phyloP scores from a whole-genome alignment of 2,888 invertebrate genomes.

The Toxonevra muliebris region DNA sequence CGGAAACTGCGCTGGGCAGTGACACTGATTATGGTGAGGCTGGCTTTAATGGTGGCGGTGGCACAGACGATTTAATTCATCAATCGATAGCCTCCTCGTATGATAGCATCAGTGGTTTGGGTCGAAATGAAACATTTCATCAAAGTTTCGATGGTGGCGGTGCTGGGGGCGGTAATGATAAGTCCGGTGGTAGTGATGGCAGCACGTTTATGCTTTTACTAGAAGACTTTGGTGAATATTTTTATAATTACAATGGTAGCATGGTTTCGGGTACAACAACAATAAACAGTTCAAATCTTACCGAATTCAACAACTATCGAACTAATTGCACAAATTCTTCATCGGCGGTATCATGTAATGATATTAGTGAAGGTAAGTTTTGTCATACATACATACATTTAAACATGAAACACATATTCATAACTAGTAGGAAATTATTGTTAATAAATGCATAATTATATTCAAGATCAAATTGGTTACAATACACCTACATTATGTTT shows the following conservation, averaged over 20 bases:
- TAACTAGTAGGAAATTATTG: no score
- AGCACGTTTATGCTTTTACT: slow-evolving; percentile 72
- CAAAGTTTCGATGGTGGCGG: slow-evolving; percentile 39
- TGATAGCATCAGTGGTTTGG: neutral
- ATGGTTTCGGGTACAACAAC: slow-evolving; percentile 56
- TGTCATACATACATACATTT: neutral
- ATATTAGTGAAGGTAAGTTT: slow-evolving; percentile 58
- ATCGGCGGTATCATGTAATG: slow-evolving; percentile 52
- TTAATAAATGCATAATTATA: no score
- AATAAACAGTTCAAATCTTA: slow-evolving; percentile 53
- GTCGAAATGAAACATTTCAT: slow-evolving; percentile 36
- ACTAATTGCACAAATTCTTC: slow-evolving; percentile 61
- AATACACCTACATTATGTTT: no score
- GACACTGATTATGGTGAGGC: slow-evolving; percentile 54
- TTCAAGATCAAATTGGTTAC: no score
- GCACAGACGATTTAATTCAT: slow-evolving; percentile 34
- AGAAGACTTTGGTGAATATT: slow-evolving; percentile 83
- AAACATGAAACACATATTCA: no score
- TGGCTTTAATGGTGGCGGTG: slow-evolving; percentile 46
- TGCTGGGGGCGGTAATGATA: slow-evolving; percentile 34
- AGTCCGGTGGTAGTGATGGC: slow-evolving; percentile 49
- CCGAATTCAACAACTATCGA: slow-evolving; percentile 57
- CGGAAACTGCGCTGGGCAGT: slow-evolving; percentile 53
- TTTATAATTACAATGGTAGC: slow-evolving; percentile 69
- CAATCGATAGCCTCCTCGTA: slow-evolving; percentile 36